Percentiles rank a stretch among this genome's conserved stretches.
Evolutionary conservation across 2,113 vertebrate genomes (phyloP).

Genomic region (Myotis davidii): DNA sequence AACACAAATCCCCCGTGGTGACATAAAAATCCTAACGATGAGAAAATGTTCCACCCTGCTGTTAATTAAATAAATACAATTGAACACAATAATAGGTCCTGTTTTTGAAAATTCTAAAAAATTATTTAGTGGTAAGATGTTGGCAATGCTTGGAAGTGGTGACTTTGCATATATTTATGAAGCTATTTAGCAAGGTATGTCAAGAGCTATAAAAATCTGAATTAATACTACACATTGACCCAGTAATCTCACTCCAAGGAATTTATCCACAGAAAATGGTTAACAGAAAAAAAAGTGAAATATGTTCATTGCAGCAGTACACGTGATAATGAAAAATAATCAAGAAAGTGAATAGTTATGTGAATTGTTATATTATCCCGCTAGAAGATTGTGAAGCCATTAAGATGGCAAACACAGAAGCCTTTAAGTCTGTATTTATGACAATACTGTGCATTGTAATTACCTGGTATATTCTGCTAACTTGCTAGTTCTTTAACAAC

Average conservation of each 20-base stretch:
- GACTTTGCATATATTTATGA: conserved; percentile 38
- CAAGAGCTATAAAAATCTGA: conserved; percentile 51
- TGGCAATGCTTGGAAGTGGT: not conserved
- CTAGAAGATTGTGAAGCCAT: conserved; percentile 54
- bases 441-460: conserved; percentile 44
- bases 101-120: conserved; percentile 43
- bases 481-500: conserved; percentile 37
- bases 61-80: conserved; percentile 54
- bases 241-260: conserved; percentile 44
- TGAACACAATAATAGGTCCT: conserved; percentile 1
- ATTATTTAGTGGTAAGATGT: conserved; percentile 20
- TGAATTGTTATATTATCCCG: conserved; percentile 51
- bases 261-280: conserved; percentile 56
- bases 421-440: conserved; percentile 61
- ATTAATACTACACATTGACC: conserved; percentile 35
- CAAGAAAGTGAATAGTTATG: conserved; percentile 8
- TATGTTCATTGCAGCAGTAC: conserved; percentile 9
- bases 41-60: conserved; percentile 14
- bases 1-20: not conserved
- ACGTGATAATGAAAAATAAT: conserved; percentile 66
- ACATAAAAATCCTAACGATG: conserved; percentile 35
- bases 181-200: conserved; percentile 11
- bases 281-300: conserved; percentile 23
- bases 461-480: conserved; percentile 61
- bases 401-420: conserved; percentile 54